Conservation (phyloP, 2,113 vertebrate species). For the Bufo gargarizans region DNA sequence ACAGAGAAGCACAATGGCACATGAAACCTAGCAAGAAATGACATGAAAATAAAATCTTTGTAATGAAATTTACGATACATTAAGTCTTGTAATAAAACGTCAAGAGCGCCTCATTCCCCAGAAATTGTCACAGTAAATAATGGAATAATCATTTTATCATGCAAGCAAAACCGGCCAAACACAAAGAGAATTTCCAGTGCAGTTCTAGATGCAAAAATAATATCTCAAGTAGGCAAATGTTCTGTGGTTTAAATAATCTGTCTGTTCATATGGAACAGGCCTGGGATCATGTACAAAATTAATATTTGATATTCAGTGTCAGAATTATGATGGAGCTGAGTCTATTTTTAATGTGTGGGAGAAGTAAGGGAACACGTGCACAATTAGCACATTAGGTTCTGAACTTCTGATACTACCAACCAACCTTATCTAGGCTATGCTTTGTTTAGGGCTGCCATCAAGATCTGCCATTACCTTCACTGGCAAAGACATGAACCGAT, state of each 20-base stretch:
- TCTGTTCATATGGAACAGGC: neutral
- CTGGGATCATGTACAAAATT: neutral
- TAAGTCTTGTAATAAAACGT: neutral
- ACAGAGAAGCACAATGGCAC: neutral
- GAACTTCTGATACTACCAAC: too few species aligned
- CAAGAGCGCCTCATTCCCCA: neutral
- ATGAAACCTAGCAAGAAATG: neutral
- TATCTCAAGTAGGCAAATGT: neutral
- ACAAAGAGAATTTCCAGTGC: neutral
- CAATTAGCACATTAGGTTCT: too few species aligned
- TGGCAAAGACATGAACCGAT: too few species aligned
- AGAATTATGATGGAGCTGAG: too few species aligned
- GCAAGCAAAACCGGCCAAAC: neutral
- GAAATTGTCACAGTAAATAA: conserved; percentile 1
- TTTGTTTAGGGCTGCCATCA: too few species aligned
- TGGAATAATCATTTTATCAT: neutral
- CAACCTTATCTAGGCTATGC: too few species aligned
- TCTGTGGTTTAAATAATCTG: neutral
- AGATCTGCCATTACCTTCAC: too few species aligned
- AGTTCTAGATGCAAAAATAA: neutral
- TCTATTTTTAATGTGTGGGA: too few species aligned
- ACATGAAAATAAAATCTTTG: neutral
- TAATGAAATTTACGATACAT: neutral
- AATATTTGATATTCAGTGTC: too few species aligned
- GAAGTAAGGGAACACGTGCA: too few species aligned